Evolutionary conservation across 2,888 invertebrate genomes (phyloP), one percentile per base, ranked within the genome.

Genomic region (Stenoptilia bipunctidactyla): DNA sequence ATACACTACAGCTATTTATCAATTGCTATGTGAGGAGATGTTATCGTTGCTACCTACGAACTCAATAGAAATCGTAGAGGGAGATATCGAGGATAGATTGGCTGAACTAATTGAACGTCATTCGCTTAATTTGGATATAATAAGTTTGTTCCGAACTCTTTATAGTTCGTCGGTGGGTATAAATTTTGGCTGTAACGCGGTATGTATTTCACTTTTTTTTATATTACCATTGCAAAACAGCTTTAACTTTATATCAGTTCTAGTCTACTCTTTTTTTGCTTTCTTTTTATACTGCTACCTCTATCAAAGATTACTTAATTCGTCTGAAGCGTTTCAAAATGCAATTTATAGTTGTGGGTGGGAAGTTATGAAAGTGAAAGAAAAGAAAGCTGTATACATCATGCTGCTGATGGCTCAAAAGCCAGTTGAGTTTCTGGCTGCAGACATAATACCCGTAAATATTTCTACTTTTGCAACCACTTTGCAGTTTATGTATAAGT

Each of bases 281-380:
- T 76, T 75, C 46, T 80, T 80, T 43, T 47, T 80, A 13, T 80
- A 80, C 43, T 79, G 77, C 46, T 73, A 64, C 30, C 54, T 77
- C 1, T 63, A 79, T 45, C 82, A 82, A 45, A 55, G 56, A 15
- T 45, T 80, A 44, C 65, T 68, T 2, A 66, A 75, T 42, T 67
- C 73, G 2, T 62, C 79, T 0, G 71, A 73, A 44, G 40, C 43
- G 1, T 80, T 76, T 34, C 75, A 71, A 43, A 58, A 45, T 2
- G 59, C 75, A 0, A 63, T 77, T 0, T 79, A 77, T 41, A 53
- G 65, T 34, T 79, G 82, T 45, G 80, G 80, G 0, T 82, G 82
- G 82, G 77, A 82, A 47, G 69, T 66, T 3, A 77, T 77, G 37
- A 53, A 55, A 12, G 12, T 62, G 8, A 65, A 56, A 1, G 70